These are phyloP conservation scores for Eupristina koningsbergeri DNA, from an alignment of 1,140 invertebrate species.

Conservation along the genomic window DNA sequence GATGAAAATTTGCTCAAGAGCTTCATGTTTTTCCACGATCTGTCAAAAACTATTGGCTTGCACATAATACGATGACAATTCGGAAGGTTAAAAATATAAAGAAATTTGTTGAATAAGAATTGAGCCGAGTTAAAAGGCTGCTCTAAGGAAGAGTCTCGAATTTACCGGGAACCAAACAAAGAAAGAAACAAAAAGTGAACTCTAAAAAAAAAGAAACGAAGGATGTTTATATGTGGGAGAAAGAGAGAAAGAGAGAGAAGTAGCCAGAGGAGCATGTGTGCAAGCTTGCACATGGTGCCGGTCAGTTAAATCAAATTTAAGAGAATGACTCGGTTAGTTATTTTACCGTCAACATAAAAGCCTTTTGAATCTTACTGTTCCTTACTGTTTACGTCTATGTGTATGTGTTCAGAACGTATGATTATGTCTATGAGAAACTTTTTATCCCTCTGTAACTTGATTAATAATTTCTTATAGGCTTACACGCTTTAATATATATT, in stretches of 20 bases:
- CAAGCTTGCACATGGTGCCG: conserved; percentile 49
- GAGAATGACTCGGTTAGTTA: conserved; percentile 70
- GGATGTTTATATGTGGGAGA: neutral
- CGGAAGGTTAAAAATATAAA: neutral
- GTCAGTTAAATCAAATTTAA: conserved; percentile 70
- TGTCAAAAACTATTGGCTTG: neutral
- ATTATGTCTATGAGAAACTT: too few species aligned
- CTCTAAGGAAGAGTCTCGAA: too few species aligned
- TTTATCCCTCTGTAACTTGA: too few species aligned
- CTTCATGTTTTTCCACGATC: neutral
- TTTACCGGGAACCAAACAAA: neutral
- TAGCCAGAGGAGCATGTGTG: neutral
- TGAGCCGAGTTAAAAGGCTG: neutral
- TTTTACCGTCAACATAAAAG: conserved; percentile 65
- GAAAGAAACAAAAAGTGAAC: neutral
- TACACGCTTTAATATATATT: too few species aligned
- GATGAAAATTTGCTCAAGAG: neutral
- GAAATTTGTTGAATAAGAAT: neutral
- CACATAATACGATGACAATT: neutral
- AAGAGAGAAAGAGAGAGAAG: neutral
- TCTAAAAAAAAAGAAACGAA: conserved; percentile 12
- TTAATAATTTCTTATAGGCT: too few species aligned
- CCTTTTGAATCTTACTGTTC: conserved; percentile 68
- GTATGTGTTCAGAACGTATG: too few species aligned
- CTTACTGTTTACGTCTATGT: too few species aligned